Conservation (phyloP, 2,888 invertebrate species). For the Stomorhina lunata region DNA sequence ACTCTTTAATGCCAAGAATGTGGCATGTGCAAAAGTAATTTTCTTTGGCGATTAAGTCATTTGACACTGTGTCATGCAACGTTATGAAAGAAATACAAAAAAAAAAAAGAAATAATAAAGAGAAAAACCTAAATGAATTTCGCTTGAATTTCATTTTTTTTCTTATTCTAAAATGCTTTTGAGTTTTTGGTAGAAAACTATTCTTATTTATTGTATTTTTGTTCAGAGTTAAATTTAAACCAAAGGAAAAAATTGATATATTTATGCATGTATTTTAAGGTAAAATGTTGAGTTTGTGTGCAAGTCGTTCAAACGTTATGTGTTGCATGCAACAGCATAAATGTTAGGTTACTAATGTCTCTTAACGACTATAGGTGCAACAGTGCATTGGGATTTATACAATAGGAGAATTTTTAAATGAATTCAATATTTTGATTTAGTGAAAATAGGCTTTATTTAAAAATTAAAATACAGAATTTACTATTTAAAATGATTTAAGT, state of each 20-base stretch:
- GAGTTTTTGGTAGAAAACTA: not conserved
- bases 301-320: conserved; percentile 11
- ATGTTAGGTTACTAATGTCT: conserved; percentile 28
- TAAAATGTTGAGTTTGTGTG: not conserved
- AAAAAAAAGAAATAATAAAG: not conserved
- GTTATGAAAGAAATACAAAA: conserved; percentile 17
- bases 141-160: conserved; percentile 46
- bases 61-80: conserved; percentile 68
- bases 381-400: not conserved
- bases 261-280: conserved; percentile 19
- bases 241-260: not conserved
- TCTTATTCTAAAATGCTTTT: conserved; percentile 41
- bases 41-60: conserved; percentile 67
- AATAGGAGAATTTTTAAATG: too few species aligned
- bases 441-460: too few species aligned
- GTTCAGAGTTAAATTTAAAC: conserved; percentile 11
- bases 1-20: conserved; percentile 11
- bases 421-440: conserved; percentile 29
- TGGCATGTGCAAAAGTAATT: conserved; percentile 69
- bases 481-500: too few species aligned
- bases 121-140: conserved; percentile 43
- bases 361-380: not conserved
- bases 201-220: conserved; percentile 35
- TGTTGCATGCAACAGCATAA: conserved; percentile 46
- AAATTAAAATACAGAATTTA: too few species aligned